Base-by-base conservation (phyloP, 2,888 invertebrate genomes). In the Agapetus fuscipes region DNA sequence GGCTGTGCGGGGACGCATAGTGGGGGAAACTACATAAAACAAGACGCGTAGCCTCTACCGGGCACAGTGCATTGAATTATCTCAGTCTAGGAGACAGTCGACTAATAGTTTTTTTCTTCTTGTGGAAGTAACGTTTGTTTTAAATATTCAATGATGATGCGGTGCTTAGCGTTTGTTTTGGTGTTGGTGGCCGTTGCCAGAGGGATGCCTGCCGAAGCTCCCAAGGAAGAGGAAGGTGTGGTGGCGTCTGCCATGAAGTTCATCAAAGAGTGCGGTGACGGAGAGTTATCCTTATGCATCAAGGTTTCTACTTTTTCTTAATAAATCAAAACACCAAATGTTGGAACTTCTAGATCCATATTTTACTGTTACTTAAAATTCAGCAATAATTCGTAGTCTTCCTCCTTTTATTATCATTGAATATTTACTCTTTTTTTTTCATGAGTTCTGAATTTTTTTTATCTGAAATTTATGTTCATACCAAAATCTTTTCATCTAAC, bases 221-320 rank as follows among this genome's bases (percentile, higher is more conserved):
- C 64, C 52, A 59, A 61, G 30, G 72, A 74, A 39, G 71, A 76
- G 46, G 74, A 71, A 26, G 64, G 66, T 29, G 56, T 71, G 31
- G 59, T 82, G 56, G 75, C 75, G 50, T 74, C 74, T 28, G 80
- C 80, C 7, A 64, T 82, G 42, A 73, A 71, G 56, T 77, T 83
- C 59, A 66, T 83, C 46, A 75, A 80, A 65, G 79, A 79, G 54
- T 84, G 84, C 61, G 76, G 78, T 34, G 68, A 73, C 51, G 77
- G 74, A 53, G 78, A 80, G 52, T 71, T 83, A 60, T 64, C 74
- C 47, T 57, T 79, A 52, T 84, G 84, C 67, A 69, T 83, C 53
- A 84, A 84, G 77, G 83, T 83, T 67, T 66, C 65, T 20, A 20
- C 9, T 20, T 20, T 20, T 20, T 20, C 9, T 20, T 9, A 20